Base-by-base conservation (phyloP, 2,797 vertebrate species). In the Gadopsis bispinosus region DNA sequence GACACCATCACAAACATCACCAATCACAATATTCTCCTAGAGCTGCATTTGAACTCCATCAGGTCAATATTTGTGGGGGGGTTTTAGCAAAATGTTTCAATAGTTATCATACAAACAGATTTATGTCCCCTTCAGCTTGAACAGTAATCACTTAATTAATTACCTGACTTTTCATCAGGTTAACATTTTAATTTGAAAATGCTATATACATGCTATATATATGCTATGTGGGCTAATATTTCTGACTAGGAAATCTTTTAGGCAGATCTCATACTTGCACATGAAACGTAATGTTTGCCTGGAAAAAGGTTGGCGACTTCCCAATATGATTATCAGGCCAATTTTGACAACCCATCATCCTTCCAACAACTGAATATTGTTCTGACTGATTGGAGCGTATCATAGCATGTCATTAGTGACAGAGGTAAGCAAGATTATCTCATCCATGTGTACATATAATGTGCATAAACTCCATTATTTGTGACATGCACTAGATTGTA, bases 341-440 rank as follows among this genome's bases (percentile, higher is more conserved):
- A 19, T 17, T 29, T 12, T 47, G 26, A 12, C 31, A 65, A 8
- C 3, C 31, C 29, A n/a, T 48, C 29, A 48, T 48, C 16, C n/a
- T 11, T 10, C 29, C 37, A 67, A 33, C n/a, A 29, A 3, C 39
- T 47, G 37, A 31, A 10, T 17, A 5, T 33, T 26, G 12, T 13
- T 47, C 16, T 54, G 41, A 76, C 12, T 55, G 31, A 20, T 2
- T 22, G 12, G 39, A 35, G 39, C n/a, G 54, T n/a, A 60, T 37
- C 59, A 29, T 66, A 35, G 39, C n/a, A 60, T n/a, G 54, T 37
- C 59, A 29, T 66, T n/a, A 45, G 33, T 58, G 43, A 58, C 22
- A 48, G 53, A 53, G 39, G 26, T 58, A 60, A 17, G 9, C 6
- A 22, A 22, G 48, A 68, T 45, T 16, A 59, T 43, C 19, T 53